Evolutionary conservation across 2,888 invertebrate species (phyloP).

Genomic region (Clanis bilineata): DNA sequence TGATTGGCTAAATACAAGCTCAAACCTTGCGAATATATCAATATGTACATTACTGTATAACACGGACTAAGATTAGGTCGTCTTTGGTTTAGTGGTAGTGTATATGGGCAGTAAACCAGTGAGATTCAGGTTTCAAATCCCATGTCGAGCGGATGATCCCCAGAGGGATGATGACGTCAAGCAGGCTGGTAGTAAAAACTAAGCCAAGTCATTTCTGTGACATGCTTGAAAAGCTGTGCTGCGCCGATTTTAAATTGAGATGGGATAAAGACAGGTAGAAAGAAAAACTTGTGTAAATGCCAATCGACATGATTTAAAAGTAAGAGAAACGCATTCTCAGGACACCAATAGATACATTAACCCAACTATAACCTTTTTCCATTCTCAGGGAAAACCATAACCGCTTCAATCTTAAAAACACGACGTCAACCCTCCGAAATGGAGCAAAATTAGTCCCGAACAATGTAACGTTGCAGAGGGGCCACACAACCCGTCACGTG

Average conservation of each 20-base stretch:
- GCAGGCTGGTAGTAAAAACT: no score
- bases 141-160: no score
- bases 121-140: not conserved
- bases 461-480: not conserved
- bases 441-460: not conserved
- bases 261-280: no score
- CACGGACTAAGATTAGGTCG: not conserved
- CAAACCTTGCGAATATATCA: not conserved
- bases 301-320: no score
- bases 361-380: not conserved
- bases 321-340: not conserved
- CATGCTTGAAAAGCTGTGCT: no score
- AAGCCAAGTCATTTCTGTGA: no score
- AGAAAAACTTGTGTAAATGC: no score
- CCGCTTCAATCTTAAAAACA: not conserved
- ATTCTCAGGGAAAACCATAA: not conserved
- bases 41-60: not conserved
- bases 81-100: not conserved
- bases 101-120: not conserved
- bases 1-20: not conserved
- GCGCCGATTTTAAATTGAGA: no score
- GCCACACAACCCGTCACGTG: no score
- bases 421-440: not conserved
- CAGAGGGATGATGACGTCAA: not conserved
- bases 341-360: not conserved